Conservation (phyloP, 2,113 vertebrate species). For the Mohoua ochrocephala region DNA sequence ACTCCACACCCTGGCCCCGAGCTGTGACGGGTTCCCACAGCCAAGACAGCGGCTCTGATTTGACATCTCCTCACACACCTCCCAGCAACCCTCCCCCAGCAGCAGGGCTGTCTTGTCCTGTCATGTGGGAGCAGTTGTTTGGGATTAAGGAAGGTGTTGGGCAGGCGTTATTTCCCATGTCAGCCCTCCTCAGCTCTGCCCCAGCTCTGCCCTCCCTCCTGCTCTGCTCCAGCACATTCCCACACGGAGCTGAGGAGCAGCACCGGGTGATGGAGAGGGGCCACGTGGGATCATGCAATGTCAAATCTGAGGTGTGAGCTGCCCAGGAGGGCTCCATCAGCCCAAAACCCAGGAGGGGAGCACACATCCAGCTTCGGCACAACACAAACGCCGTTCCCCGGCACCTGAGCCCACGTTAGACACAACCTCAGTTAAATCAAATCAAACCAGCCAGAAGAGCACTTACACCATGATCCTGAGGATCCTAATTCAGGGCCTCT, state of each 20-base stretch:
- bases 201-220: neutral
- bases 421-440: neutral
- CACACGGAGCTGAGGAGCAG: neutral
- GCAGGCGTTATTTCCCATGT: neutral
- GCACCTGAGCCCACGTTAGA: neutral
- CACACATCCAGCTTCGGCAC: neutral
- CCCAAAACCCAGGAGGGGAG: neutral
- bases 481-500: neutral
- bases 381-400: fast-evolving
- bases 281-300: fast-evolving
- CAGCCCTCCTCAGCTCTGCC: neutral
- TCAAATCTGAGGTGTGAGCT: neutral
- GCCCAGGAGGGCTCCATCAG: neutral
- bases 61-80: neutral
- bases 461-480: neutral
- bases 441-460: neutral
- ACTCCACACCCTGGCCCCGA: neutral
- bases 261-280: neutral
- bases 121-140: neutral
- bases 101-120: neutral
- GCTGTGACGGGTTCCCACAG: neutral
- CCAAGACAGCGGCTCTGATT: neutral
- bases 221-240: neutral
- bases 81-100: neutral
- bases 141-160: neutral